Evolutionary conservation across 2,113 vertebrate species (phyloP), one percentile per base, ranked within the genome.

Genomic region (Columbina picui): DNA sequence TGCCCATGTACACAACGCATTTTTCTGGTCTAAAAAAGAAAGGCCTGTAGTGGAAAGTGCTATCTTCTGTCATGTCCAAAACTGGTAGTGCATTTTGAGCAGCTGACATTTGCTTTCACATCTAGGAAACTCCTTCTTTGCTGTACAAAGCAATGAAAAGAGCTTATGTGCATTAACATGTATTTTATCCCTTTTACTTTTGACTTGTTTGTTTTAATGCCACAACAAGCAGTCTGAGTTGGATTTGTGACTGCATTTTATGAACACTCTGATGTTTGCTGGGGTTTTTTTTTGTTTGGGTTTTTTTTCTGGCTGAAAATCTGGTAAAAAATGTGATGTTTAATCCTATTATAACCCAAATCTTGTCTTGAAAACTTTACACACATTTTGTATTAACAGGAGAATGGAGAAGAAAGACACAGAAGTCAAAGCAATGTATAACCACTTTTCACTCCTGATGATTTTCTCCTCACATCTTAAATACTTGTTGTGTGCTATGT

Each of bases 1-100:
- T 23, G 49, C 19, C 5, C 36, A 67, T 80, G n/a, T 6, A 45
- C 21, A 50, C 15, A 84, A 32, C 29, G 77, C 3, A 15, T 77
- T 91, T 91, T 69, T 88, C 26, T 39, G 29, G 29, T 86, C 78
- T 87, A 61, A 93, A 90, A 80, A 57, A 64, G 47, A 77, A 91
- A 91, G 36, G 36, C 11, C n/a, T 79, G 20, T 61, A 36, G 45
- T 69, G 57, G 84, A 75, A 81, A 87, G 49, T 38, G 26, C 52
- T 88, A 18, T 90, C 80, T 88, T n/a, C 75, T 88, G 47, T 60
- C 25, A 32, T 60, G 27, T 55, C 52, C 60, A 82, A 87, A 79
- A 49, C 26, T 64, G 47, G 56, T 29, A 86, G 34, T 1, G 2
- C 34, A 52, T 69, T 92, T 81, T 36, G 36, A 86, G 43, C 79